Evolutionary conservation across 2,888 invertebrate species (phyloP), one percentile per base, ranked within the genome.

Genomic region (Nomada flava): DNA sequence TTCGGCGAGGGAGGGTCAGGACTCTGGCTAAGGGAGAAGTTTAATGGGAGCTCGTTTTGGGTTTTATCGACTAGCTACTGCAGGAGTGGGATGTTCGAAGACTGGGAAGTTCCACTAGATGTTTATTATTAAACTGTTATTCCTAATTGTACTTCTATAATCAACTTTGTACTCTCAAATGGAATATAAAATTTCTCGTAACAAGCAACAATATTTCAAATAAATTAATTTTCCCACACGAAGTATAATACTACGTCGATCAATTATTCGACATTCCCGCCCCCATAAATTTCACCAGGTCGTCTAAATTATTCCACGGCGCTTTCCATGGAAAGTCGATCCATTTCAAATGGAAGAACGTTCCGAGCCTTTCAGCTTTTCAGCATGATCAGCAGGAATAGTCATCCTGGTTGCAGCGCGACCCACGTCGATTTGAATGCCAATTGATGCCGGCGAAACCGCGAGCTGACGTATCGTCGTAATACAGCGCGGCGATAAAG

Each of bases 371-470:
- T 63, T 23, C 57, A 20, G 36, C 68, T 70, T 77, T 68, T 42
- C 67, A 63, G 36, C 68, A 44, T 73, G 72, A 71, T 73, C 78
- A 50, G 20, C 78, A 57, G 15, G 76, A 75, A 64, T 69, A 79
- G 79, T 75, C 79, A 76, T 74, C 67, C 79, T 83, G 84, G 69
- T 23, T 82, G 80, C 65, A 65, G 63, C 75, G 82, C 74, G 76
- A 89, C 89, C 89, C 89, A 84, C 87, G 85, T 86, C 88, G 90
- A 91, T 91, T 89, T 86, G 90, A 91, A 91, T 90, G 86, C 90
- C 90, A 89, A 91, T 92, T 91, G 91, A 92, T 91, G 90, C 88
- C 78, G 77, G 87, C 88, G 90, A 91, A 92, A 91, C 88, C 91
- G 78, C 90, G 77, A 86, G 83, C 76, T 89, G 90, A 90, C 88